These are phyloP conservation scores for Rhingia rostrata DNA, from an alignment of 2,888 invertebrate genomes.

Conservation along the genomic window DNA sequence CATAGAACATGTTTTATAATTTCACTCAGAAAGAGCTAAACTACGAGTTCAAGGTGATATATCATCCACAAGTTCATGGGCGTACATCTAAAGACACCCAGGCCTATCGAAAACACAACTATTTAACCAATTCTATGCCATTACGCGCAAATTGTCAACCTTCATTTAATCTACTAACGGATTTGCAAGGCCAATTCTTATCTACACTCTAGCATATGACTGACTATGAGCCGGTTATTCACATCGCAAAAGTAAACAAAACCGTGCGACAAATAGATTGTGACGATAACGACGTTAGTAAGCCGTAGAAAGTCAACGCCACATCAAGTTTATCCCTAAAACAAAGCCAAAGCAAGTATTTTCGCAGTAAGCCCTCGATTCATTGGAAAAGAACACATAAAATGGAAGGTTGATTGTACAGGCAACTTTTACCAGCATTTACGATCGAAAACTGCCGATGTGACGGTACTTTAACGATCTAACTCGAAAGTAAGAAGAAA, in stretches of 20 bases:
- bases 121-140: too few relatives aligned
- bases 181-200: neutral
- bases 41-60: too few relatives aligned
- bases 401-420: neutral
- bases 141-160: too few relatives aligned
- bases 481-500: slow-evolving; percentile 11
- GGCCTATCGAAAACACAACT: too few relatives aligned
- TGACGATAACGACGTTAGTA: too few relatives aligned
- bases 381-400: slow-evolving; percentile 11
- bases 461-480: slow-evolving; percentile 32
- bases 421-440: slow-evolving; percentile 24
- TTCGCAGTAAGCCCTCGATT: slow-evolving; percentile 14
- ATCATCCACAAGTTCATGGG: too few relatives aligned
- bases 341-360: neutral
- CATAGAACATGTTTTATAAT: too few relatives aligned
- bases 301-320: too few relatives aligned
- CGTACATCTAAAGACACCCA: too few relatives aligned
- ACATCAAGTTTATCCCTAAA: neutral
- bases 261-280: neutral
- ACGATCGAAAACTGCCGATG: slow-evolving; percentile 10
- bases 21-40: too few relatives aligned
- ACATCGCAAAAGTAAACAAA: neutral
- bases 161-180: too few relatives aligned
- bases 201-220: neutral
- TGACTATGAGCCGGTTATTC: neutral